Evolutionary conservation across 1,140 invertebrate genomes (phyloP).

Genomic region (Subanguina moxae): DNA sequence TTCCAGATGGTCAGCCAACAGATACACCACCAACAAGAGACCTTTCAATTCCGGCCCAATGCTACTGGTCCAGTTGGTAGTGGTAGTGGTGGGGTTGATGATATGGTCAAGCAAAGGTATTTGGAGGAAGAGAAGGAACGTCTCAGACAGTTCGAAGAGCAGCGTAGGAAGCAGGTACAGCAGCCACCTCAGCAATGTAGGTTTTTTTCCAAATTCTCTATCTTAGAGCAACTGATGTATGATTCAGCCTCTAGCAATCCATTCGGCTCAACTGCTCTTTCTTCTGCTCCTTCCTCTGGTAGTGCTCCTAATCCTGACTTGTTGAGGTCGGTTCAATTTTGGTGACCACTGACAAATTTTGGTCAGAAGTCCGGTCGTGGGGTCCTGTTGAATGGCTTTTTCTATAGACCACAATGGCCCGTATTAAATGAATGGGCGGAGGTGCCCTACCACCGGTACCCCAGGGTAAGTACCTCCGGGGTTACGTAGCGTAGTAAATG

Average conservation of each 20-base stretch:
- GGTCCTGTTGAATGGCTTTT: too few species aligned
- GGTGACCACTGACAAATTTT: not conserved
- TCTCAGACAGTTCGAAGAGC: slow-evolving; percentile 54
- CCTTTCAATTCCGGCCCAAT: not conserved
- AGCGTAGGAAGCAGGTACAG: slow-evolving; percentile 60
- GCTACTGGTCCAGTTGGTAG: slow-evolving; percentile 2
- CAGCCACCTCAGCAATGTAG: slow-evolving; percentile 67
- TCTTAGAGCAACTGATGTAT: slow-evolving; percentile 27
- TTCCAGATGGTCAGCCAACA: slow-evolving; percentile 50
- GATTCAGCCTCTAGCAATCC: slow-evolving; percentile 20
- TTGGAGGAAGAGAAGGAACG: slow-evolving; percentile 58
- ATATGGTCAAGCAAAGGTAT: slow-evolving; percentile 51
- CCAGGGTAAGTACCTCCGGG: too few species aligned
- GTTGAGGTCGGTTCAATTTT: not conserved
- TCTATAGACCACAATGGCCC: too few species aligned
- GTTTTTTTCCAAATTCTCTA: slow-evolving; percentile 57
- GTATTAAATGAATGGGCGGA: too few species aligned
- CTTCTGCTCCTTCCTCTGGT: not conserved
- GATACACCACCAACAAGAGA: slow-evolving; percentile 26
- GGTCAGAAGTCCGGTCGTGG: too few species aligned
- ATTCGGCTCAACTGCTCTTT: slow-evolving; percentile 7
- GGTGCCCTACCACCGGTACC: too few species aligned
- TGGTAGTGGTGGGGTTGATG: slow-evolving; percentile 42
- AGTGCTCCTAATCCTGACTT: slow-evolving; percentile 9
- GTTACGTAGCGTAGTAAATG: too few species aligned